Evolutionary conservation across 1,140 invertebrate species (phyloP).

Genomic region (Drosophila triauraria): DNA sequence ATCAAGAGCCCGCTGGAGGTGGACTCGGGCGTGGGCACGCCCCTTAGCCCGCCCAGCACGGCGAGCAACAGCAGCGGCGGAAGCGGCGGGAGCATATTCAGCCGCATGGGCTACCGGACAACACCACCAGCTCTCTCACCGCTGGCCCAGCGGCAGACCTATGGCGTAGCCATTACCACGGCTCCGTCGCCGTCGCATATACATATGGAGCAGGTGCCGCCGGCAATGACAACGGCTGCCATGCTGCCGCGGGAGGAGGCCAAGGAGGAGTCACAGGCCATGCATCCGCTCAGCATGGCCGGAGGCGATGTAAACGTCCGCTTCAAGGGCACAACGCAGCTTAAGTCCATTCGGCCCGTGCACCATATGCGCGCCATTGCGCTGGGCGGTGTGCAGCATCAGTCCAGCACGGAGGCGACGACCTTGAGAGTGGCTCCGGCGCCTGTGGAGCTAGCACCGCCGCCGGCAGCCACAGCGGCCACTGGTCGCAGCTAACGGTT

Average conservation of each 20-base stretch:
- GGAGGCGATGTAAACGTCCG: slow-evolving; percentile 88
- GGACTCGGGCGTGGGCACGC: slow-evolving; percentile 86
- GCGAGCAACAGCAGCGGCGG: slow-evolving; percentile 66
- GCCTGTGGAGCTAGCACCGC: slow-evolving; percentile 46
- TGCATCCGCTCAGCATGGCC: slow-evolving; percentile 87
- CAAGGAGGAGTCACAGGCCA: slow-evolving; percentile 78
- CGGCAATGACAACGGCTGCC: slow-evolving; percentile 36
- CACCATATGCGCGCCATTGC: slow-evolving; percentile 76
- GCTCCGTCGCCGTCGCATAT: slow-evolving; percentile 30
- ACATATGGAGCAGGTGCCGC: slow-evolving; percentile 36
- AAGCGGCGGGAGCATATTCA: slow-evolving; percentile 72
- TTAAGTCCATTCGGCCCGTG: slow-evolving; percentile 85
- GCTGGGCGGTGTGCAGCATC: slow-evolving; percentile 42
- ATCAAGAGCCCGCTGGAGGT: slow-evolving; percentile 85
- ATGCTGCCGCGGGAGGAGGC: slow-evolving; percentile 46
- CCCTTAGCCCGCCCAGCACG: slow-evolving; percentile 83
- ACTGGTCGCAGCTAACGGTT: slow-evolving; percentile 83
- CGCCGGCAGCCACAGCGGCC: slow-evolving; percentile 42
- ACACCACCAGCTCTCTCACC: slow-evolving; percentile 75
- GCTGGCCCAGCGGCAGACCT: slow-evolving; percentile 60
- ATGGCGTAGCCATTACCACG: slow-evolving; percentile 52
- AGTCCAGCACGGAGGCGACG: slow-evolving; percentile 32
- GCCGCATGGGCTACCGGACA: slow-evolving; percentile 79
- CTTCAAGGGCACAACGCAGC: slow-evolving; percentile 89
- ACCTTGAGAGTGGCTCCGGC: slow-evolving; percentile 36